These are phyloP conservation scores for Portunus trituberculatus DNA, from an alignment of 1,140 invertebrate genomes.

Conservation along the genomic window DNA sequence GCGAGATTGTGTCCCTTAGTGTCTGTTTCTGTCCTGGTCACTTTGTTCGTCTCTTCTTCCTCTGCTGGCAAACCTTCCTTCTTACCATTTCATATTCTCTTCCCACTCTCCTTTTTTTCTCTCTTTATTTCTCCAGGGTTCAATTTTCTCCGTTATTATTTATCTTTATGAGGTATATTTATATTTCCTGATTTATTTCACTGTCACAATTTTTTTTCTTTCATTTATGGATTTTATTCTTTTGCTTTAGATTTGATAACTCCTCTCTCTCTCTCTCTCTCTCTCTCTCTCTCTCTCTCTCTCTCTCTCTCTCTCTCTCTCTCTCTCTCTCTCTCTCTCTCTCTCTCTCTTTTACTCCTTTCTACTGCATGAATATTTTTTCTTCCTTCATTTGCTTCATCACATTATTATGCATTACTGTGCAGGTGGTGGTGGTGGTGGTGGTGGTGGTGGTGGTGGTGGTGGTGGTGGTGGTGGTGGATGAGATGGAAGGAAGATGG, in stretches of 20 bases:
- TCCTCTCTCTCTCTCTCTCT: slow-evolving; percentile 34
- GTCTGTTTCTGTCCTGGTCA: not conserved
- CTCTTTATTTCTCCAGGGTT: too few species aligned
- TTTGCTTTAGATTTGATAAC: not conserved
- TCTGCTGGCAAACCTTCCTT: too few species aligned
- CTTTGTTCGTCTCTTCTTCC: not conserved
- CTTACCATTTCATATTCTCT: not conserved
- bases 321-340: slow-evolving; percentile 38
- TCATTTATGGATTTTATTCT: not conserved
- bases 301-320: slow-evolving; percentile 33
- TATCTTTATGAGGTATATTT: too few species aligned
- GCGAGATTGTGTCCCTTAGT: too few species aligned
- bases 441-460: slow-evolving; percentile 44
- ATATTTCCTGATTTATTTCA: too few species aligned
- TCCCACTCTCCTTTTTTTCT: too few species aligned
- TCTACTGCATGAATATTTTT: not conserved
- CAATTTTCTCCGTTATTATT: too few species aligned
- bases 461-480: slow-evolving; percentile 37
- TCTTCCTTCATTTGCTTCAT: not conserved
- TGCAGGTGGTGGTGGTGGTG: not conserved
- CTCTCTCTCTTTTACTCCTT: not conserved
- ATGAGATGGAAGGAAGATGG: not conserved
- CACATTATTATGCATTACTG: too few species aligned
- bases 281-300: slow-evolving; percentile 32
- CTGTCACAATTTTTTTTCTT: not conserved